Conservation (phyloP, 2,113 vertebrate species). For the Strix aluco region DNA sequence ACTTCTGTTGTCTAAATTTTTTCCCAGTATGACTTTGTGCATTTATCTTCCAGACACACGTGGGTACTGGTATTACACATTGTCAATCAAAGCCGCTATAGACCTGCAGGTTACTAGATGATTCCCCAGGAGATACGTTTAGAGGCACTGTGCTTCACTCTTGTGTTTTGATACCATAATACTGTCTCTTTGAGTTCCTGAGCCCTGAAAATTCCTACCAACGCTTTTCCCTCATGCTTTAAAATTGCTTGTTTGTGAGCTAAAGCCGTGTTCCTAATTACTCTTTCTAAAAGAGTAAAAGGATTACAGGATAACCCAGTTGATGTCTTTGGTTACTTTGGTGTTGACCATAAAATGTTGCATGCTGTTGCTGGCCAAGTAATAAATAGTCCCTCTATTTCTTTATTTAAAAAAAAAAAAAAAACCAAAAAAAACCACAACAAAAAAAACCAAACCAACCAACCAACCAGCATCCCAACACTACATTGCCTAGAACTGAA, state of each 20-base stretch:
- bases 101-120: background rate
- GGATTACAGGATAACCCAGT: background rate
- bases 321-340: background rate
- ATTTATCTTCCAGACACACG: background rate
- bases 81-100: background rate
- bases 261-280: background rate
- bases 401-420: background rate
- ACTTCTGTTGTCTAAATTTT: background rate
- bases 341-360: background rate
- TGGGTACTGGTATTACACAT: background rate
- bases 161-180: background rate
- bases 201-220: background rate
- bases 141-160: background rate
- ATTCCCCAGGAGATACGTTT: background rate
- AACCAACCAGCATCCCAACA: rapidly evolving
- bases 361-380: background rate
- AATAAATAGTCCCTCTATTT: background rate
- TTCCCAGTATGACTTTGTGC: background rate
- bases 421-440: too few species aligned
- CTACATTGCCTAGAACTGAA: background rate
- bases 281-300: background rate
- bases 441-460: background rate
- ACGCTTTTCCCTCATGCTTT: rapidly evolving
- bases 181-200: background rate
- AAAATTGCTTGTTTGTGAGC: background rate